Percentiles rank a stretch among this genome's conserved stretches.
phyloP scores from a whole-genome alignment of 2,888 invertebrate genomes.

The Chrysopilus asiliformis region DNA sequence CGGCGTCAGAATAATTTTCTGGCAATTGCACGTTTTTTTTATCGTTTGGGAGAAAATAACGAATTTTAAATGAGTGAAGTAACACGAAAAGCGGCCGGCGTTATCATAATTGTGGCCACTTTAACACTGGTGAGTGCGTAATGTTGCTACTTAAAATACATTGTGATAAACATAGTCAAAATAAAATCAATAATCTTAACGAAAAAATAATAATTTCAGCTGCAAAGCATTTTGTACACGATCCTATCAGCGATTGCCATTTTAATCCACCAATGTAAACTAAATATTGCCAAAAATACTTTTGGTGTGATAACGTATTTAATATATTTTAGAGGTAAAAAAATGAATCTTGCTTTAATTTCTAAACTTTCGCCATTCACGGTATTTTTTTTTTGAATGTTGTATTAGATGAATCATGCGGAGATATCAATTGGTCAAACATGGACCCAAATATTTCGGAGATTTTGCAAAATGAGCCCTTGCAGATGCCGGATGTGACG shows the following conservation, averaged over 20 bases:
- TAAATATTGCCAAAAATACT: constrained; percentile 11
- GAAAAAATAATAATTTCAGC: no score
- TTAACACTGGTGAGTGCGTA: no score
- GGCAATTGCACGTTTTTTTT: no score
- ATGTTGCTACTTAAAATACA: constrained; percentile 4
- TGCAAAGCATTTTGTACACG: constrained; percentile 25
- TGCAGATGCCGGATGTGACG: constrained; percentile 8
- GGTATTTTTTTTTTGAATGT: neutral
- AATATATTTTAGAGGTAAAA: constrained; percentile 8
- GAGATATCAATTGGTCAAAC: constrained; percentile 6
- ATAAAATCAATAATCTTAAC: no score
- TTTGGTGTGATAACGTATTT: constrained; percentile 9
- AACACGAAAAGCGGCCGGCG: no score
- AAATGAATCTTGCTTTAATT: constrained; percentile 6
- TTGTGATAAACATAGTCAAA: no score
- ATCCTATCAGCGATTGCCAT: constrained; percentile 28
- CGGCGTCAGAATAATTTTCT: no score
- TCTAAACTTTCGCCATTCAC: neutral
- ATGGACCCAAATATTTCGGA: neutral
- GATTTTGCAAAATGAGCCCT: no score
- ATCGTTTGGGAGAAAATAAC: no score
- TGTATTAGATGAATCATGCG: constrained; percentile 7
- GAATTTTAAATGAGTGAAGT: no score
- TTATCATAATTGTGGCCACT: no score
- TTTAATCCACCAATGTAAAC: constrained; percentile 20